These are phyloP conservation scores for Drosophila sucinea DNA, from an alignment of 1,140 invertebrate genomes.

Conservation along the genomic window DNA sequence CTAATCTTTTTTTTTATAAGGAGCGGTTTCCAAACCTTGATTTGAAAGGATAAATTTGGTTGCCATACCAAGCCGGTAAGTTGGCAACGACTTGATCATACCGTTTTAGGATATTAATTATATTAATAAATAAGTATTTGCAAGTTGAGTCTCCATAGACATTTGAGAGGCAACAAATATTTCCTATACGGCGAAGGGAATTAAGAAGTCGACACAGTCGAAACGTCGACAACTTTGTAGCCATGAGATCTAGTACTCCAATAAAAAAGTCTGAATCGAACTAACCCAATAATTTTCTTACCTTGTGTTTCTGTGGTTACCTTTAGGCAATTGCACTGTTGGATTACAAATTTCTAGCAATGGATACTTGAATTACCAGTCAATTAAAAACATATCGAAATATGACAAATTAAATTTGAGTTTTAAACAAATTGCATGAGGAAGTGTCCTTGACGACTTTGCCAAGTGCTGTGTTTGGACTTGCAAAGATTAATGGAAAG, in stretches of 20 bases:
- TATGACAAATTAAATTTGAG: slow-evolving; percentile 19
- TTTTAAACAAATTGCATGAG: slow-evolving; percentile 49
- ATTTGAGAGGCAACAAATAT: no score
- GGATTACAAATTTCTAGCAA: background rate
- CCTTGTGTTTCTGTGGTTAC: background rate
- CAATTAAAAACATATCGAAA: slow-evolving; percentile 13
- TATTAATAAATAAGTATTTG: no score
- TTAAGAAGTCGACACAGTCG: no score
- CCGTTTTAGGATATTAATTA: no score
- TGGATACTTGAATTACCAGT: background rate
- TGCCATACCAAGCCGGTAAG: no score
- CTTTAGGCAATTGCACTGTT: background rate
- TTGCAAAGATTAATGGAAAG: slow-evolving; percentile 22
- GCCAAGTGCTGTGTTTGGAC: slow-evolving; percentile 7
- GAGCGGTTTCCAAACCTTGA: no score
- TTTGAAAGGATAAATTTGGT: no score
- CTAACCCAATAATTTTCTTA: background rate
- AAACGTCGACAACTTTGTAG: background rate
- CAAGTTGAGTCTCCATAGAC: no score
- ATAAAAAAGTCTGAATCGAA: background rate
- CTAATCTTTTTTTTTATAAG: no score
- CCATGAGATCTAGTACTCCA: background rate
- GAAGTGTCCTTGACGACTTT: slow-evolving; percentile 51
- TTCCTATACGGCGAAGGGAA: no score
- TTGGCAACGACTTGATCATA: no score